A percentile compares a stretch with the other conserved stretches of the same genome.
phyloP scores from a whole-genome alignment of 2,797 vertebrate genomes.

The Paguma larvata region DNA sequence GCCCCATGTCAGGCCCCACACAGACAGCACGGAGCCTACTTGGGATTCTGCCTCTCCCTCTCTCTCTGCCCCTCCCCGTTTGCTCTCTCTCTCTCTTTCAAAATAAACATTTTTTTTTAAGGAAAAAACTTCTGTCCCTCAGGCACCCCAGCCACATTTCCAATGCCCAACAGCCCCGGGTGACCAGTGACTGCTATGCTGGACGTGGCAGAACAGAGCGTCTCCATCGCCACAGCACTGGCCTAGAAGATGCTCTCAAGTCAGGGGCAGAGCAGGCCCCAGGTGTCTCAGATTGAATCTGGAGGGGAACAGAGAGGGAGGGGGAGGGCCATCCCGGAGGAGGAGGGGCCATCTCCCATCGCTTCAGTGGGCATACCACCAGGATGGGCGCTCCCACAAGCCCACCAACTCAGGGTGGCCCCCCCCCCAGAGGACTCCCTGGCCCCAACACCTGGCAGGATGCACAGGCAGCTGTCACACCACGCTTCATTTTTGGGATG shows the following conservation, averaged over 20 bases:
- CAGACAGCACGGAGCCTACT: too few relatives aligned
- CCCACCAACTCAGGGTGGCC: neutral
- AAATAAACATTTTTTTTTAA: too few relatives aligned
- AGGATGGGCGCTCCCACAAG: neutral
- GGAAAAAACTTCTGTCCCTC: neutral
- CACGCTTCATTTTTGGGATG: constrained; percentile 80
- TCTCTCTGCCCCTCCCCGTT: too few relatives aligned
- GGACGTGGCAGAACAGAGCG: accelerated
- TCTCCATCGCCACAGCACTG: neutral
- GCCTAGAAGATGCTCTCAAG: neutral
- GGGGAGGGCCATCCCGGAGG: neutral
- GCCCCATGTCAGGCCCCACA: too few relatives aligned
- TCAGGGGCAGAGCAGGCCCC: neutral
- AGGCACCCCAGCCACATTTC: neutral
- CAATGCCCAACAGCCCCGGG: neutral
- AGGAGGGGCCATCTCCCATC: neutral
- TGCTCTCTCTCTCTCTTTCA: too few relatives aligned
- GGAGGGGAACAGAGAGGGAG: neutral
- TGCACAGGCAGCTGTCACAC: constrained; percentile 83
- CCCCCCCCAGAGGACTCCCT: neutral
- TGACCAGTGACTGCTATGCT: neutral
- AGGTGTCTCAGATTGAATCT: neutral
- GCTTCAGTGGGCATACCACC: neutral
- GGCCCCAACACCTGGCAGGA: neutral
- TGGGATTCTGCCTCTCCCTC: too few relatives aligned